Percentiles rank a stretch among this genome's conserved stretches.
These are phyloP conservation scores for Himalopsyche tibetana DNA, from an alignment of 2,888 invertebrate species.

Conservation along the genomic window DNA sequence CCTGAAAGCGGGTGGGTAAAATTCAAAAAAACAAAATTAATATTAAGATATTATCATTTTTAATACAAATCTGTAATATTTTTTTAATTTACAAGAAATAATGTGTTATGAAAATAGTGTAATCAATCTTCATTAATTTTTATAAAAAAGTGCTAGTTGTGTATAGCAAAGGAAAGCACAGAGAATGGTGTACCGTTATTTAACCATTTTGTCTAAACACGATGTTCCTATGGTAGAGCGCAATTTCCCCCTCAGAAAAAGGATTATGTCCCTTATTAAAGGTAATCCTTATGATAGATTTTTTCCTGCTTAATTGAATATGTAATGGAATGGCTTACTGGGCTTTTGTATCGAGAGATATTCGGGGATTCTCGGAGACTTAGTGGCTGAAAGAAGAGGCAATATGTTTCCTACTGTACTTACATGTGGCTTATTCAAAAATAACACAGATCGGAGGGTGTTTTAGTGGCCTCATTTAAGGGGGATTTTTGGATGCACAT, in stretches of 20 bases:
- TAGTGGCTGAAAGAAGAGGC: conserved; percentile 61
- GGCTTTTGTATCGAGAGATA: conserved; percentile 72
- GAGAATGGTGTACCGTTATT: not conserved
- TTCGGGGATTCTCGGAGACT: conserved; percentile 65
- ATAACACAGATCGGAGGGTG: conserved; percentile 49
- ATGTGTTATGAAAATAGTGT: no score
- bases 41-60: no score
- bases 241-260: conserved; percentile 64
- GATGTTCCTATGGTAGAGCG: not conserved
- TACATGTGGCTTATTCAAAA: conserved; percentile 65
- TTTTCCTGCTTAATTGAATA: conserved; percentile 84
- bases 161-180: no score
- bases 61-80: no score
- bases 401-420: conserved; percentile 64
- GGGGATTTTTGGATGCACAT: not conserved
- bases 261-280: conserved; percentile 69
- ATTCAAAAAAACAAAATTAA: no score
- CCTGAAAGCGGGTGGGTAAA: no score
- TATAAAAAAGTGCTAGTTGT: no score
- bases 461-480: not conserved
- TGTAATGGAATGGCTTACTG: conserved; percentile 78
- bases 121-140: no score
- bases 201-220: conserved; percentile 25
- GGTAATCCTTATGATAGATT: conserved; percentile 77
- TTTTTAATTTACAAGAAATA: no score